Evolutionary conservation across 2,888 invertebrate species (phyloP), one percentile per base, ranked within the genome.

Genomic region (Gerris lacustris): DNA sequence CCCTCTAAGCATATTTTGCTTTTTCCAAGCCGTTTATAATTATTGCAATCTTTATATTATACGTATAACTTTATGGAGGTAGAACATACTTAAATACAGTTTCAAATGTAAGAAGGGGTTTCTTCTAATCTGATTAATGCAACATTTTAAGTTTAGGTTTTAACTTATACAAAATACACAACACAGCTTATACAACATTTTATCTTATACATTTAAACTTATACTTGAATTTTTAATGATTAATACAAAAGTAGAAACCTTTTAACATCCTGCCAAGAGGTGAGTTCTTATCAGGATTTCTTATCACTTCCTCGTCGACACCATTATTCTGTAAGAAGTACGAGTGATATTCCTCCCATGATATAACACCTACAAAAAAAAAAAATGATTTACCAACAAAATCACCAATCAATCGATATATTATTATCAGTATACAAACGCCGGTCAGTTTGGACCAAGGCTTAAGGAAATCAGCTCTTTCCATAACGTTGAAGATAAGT

Each of bases 271-370:
- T 82, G 75, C 86, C 84, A 72, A 90, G 79, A 1, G 86, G 84
- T 66, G 84, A 84, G 77, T 90, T 89, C 73, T 85, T 84, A 74
- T 85, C 86, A 76, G 89, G 88, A 69, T 86, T 84, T 70, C 82
- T 80, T 5, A 88, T 86, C 74, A 87, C 87, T 63, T 85, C 84
- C 72, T 85, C 83, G 44, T 86, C 84, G 73, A 88, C 84, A 31
- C 90, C 89, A 74, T 88, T 86, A 47, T 87, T 86, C 72, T 87
- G 82, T 68, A 91, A 79, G 78, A 91, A 92, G 79, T 87, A 87
- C 0, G 85, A 82, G 78, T 90, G 89, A 77, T 91, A 92, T 78
- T 92, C 92, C 72, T 88, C 87, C 92, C 92, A 92, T 0, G 87
- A 87, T 63, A 92, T 84, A 67, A 86, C 83, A 11, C 86, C 86